phyloP scores from a whole-genome alignment of 2,113 vertebrate species.

The Emydocephalus ijimae region DNA sequence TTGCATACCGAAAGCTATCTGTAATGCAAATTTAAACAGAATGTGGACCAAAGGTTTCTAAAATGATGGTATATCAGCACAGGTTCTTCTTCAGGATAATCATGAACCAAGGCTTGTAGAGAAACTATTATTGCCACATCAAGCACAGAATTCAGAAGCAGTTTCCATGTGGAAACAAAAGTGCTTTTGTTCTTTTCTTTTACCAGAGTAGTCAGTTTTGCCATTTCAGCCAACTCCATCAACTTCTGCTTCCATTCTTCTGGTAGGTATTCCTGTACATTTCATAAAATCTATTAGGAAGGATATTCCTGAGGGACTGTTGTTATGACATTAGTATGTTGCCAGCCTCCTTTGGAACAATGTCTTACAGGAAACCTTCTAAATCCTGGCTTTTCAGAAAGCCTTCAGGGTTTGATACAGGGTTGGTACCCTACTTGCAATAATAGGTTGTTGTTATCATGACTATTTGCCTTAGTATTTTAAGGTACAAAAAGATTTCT shows the following conservation, averaged over 20 bases:
- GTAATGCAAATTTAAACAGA: not conserved
- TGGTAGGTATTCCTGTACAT: not conserved
- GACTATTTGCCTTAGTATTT: not conserved
- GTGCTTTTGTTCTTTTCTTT: too few relatives aligned
- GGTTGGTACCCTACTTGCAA: not conserved
- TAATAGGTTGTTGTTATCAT: not conserved
- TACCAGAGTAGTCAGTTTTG: too few relatives aligned
- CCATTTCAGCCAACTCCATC: too few relatives aligned
- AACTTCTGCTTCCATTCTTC: too few relatives aligned
- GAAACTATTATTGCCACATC: not conserved
- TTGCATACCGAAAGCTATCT: not conserved
- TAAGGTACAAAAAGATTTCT: not conserved
- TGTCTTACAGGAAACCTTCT: not conserved
- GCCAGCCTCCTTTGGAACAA: not conserved
- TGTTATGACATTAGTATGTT: not conserved
- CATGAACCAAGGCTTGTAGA: not conserved
- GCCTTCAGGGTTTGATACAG: not conserved
- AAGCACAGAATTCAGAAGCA: too few relatives aligned
- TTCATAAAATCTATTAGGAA: not conserved
- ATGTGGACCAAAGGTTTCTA: not conserved
- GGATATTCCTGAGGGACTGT: not conserved
- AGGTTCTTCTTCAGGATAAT: not conserved
- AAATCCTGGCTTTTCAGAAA: not conserved
- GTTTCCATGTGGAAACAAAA: too few relatives aligned
- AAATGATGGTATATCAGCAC: not conserved